These are phyloP conservation scores for Mormyrops boulengeri DNA, from an alignment of 2,797 vertebrate species.

Conservation along the genomic window DNA sequence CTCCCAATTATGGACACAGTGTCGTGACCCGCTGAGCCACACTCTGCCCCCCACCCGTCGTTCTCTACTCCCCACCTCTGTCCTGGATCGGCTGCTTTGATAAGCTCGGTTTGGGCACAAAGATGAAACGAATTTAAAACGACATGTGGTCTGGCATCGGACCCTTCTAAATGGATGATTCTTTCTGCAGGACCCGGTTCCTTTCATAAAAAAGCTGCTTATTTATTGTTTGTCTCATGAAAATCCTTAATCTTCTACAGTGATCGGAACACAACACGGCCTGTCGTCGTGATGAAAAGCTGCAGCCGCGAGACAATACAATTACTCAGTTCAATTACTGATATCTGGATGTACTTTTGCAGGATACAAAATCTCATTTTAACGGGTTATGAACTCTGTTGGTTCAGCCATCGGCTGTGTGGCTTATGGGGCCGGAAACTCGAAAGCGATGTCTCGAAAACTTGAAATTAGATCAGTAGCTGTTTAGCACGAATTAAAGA, in stretches of 20 bases:
- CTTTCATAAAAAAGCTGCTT: not conserved
- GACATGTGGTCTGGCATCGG: not conserved
- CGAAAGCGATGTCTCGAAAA: constrained; percentile 17
- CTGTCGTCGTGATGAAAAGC: not conserved
- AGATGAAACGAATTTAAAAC: not conserved
- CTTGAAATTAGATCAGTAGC: constrained; percentile 19
- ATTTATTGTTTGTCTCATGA: not conserved
- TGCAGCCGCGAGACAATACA: constrained; percentile 20
- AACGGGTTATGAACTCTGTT: constrained; percentile 11
- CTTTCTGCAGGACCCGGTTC: not conserved
- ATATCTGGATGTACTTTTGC: constrained; percentile 27
- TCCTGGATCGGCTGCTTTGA: not conserved
- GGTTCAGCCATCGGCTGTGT: not conserved
- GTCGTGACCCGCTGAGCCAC: not conserved
- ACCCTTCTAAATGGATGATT: not conserved
- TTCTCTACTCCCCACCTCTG: not conserved
- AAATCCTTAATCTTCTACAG: not conserved
- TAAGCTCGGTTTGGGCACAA: not conserved
- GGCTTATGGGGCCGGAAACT: not conserved
- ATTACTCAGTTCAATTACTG: constrained; percentile 29
- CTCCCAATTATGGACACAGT: not conserved
- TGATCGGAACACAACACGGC: not conserved
- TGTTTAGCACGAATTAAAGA: constrained; percentile 19
- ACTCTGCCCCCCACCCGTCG: not conserved
- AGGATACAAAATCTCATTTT: constrained; percentile 45